Evolutionary conservation across 2,797 vertebrate species (phyloP), one percentile per base, ranked within the genome.

Genomic region (Setipinna tenuifilis): DNA sequence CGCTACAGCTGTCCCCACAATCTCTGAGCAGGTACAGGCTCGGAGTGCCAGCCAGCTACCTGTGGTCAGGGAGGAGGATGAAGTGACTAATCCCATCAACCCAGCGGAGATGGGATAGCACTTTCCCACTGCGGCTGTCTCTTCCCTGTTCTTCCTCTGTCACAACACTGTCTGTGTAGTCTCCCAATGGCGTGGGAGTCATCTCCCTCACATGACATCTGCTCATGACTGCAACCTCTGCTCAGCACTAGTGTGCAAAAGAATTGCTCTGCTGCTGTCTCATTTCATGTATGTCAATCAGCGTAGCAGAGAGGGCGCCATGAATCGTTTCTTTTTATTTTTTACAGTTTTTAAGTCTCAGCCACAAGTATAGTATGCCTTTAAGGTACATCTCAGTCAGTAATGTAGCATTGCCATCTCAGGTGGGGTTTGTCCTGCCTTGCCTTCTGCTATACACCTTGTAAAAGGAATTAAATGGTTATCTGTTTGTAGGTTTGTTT

Each of bases 1-100:
- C 89, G 90, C 92, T 16, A 86, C 93, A 81, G 90, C 91, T 81
- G 94, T 97, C 1, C 95, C 93, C 78, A 94, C 96, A 41, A 94
- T 97, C 85, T 97, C 96, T 89, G 97, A 96, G 87, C 96, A 96
- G 81, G 91, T 96, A 48, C 96, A 95, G 88, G 87, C 92, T 88
- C 90, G 93, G 65, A 91, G 94, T 82, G 86, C 88, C 88, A 93
- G 88, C 91, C 94, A 94, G 71, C 92, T 94, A 83, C 95, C 96
- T 31, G 91, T 93, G 48, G 91, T 94, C 82, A 95, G 93, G 81
- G 95, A 95, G 93, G 96, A 95, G 89, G 97, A 97, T 14, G 95
- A 97, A 88, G 92, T 91, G 16, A 21, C 90, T 71, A 90, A 91
- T 85, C 94, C 92, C 16, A 87, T 89, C 58, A 58, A 86, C 89